A percentile compares a stretch with the other conserved stretches of the same genome.
phyloP scores from a whole-genome alignment of 2,113 vertebrate genomes.

The Excalfactoria chinensis region DNA sequence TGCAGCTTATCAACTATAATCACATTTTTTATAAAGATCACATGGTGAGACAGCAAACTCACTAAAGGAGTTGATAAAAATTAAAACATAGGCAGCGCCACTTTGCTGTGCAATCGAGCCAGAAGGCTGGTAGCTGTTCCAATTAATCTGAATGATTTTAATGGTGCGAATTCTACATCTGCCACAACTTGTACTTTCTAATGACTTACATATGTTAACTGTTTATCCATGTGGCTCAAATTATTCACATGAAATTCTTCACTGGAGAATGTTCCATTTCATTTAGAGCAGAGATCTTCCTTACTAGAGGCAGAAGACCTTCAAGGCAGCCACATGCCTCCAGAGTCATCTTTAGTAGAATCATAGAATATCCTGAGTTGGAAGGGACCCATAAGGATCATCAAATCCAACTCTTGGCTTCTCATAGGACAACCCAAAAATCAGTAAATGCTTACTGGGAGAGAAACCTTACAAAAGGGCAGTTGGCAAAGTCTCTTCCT shows the following conservation, averaged over 20 bases:
- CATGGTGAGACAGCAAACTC: neutral
- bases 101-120: neutral
- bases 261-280: neutral
- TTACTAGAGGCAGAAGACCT: neutral
- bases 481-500: neutral
- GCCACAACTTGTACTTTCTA: neutral
- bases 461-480: neutral
- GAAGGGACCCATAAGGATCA: neutral
- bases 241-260: neutral
- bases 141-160: conserved; percentile 1
- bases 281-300: neutral
- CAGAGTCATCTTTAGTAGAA: neutral
- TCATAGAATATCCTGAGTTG: neutral
- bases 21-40: neutral
- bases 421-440: neutral
- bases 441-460: neutral
- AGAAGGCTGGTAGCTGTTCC: neutral
- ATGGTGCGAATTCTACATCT: neutral
- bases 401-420: neutral
- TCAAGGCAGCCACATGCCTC: neutral
- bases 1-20: conserved; percentile 2
- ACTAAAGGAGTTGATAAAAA: neutral
- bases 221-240: neutral
- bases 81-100: neutral
- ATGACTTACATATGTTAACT: neutral